Evolutionary conservation across 1,140 invertebrate genomes (phyloP), one percentile per base, ranked within the genome.

Genomic region (Chlorops oryzae): DNA sequence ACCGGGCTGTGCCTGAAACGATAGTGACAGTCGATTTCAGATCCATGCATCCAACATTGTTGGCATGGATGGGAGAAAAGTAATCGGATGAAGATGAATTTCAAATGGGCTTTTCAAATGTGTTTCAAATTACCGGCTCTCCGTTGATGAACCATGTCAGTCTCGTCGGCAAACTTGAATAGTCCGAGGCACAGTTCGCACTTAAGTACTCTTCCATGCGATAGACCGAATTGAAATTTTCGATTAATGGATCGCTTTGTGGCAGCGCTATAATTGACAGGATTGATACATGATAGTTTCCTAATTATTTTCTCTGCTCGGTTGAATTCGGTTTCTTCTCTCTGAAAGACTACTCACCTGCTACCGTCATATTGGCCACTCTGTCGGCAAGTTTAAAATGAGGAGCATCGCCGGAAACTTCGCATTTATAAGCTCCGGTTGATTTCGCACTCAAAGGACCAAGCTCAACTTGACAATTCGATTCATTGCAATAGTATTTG

Each of bases 91-190:
- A n/a, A n/a, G n/a, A n/a, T n/a, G n/a, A n/a, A n/a, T n/a, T n/a
- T n/a, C n/a, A n/a, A n/a, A n/a, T n/a, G n/a, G n/a, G n/a, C n/a
- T n/a, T n/a, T n/a, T n/a, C n/a, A n/a, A n/a, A n/a, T n/a, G n/a
- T n/a, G n/a, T n/a, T n/a, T n/a, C n/a, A n/a, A n/a, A n/a, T n/a
- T 43, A 79, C 77, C 76, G 77, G 77, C 45, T 77, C 75, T 51
- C 76, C 76, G 61, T 82, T 81, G 57, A 83, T 80, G 60, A 77
- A 81, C 81, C 80, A 82, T 47, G 76, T 75, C 46, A 83, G 74
- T 41, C 76, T 76, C 7, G 80, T 76, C 10, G 79, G 75, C 24
- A 80, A 76, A 57, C 80, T 75, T 13, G 79, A 79, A 56, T 73
- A 77, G 59, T 77, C 76, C 18, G 79, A 79, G 28, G 78, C 73